Evolutionary conservation across 30 jellyfish, hydroid and myxozoan genomes (phyloP).

Genomic region (Aurelia sp.): DNA sequence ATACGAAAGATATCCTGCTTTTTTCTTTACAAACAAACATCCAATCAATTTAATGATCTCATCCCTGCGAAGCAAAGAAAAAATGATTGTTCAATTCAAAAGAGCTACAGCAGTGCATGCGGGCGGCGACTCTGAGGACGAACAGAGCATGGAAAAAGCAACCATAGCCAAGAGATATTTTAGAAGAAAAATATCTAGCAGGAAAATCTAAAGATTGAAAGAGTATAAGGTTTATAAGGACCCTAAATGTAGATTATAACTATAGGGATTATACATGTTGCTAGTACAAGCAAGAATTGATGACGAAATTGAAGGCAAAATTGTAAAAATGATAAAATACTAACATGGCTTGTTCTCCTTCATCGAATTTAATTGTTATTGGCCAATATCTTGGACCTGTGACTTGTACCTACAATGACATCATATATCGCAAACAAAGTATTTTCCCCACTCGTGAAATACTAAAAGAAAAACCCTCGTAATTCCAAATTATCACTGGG

Average conservation of each 20-base stretch:
- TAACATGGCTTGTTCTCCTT: slow-evolving; percentile 13
- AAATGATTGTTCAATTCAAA: too few relatives aligned
- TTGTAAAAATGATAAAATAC: neutral
- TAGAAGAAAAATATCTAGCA: neutral
- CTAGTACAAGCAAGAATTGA: too few relatives aligned
- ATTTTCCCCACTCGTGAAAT: too few relatives aligned
- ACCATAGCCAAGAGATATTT: too few relatives aligned
- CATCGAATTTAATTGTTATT: slow-evolving; percentile 49
- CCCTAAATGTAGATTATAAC: neutral
- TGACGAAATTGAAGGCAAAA: neutral
- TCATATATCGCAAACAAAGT: too few relatives aligned
- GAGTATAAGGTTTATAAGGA: neutral
- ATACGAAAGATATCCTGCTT: slow-evolving; percentile 90
- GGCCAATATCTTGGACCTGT: slow-evolving; percentile 94
- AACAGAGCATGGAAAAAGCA: too few relatives aligned
- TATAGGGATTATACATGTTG: too few relatives aligned
- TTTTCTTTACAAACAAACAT: slow-evolving; percentile 76
- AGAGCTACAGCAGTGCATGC: too few relatives aligned
- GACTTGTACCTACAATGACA: slow-evolving; percentile 43
- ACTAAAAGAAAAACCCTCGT: too few relatives aligned
- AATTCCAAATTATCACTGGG: too few relatives aligned
- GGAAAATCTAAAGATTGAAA: neutral
- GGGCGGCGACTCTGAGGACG: too few relatives aligned
- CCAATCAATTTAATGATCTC: slow-evolving; percentile 35
- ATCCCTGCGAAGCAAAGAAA: slow-evolving; percentile 28